Evolutionary conservation across 2,888 invertebrate genomes (phyloP).

Genomic region (Hypsopygia costalis): DNA sequence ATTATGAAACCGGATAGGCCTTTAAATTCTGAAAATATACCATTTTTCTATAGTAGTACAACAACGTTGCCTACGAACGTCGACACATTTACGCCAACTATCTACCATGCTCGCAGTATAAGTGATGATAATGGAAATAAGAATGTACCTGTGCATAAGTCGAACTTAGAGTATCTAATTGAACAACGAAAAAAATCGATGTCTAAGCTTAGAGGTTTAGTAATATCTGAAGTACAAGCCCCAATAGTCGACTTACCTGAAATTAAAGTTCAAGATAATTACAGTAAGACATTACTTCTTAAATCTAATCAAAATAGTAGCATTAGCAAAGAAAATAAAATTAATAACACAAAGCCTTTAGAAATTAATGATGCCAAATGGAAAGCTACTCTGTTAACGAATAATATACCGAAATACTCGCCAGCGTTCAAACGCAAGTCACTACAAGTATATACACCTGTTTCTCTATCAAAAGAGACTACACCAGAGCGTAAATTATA

Average conservation of each 20-base stretch:
- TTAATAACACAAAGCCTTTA: slow-evolving; percentile 44
- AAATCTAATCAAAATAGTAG: slow-evolving; percentile 52
- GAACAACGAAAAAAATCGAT: slow-evolving; percentile 91
- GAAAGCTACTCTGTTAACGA: slow-evolving; percentile 63
- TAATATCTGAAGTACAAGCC: slow-evolving; percentile 88
- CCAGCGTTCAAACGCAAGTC: slow-evolving; percentile 90
- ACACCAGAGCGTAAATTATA: slow-evolving; percentile 66
- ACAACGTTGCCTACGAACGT: slow-evolving; percentile 52
- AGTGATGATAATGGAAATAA: slow-evolving; percentile 66
- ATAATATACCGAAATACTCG: slow-evolving; percentile 88
- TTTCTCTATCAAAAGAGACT: slow-evolving; percentile 66
- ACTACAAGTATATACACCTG: slow-evolving; percentile 82
- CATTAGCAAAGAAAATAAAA: slow-evolving; percentile 43
- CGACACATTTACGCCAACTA: slow-evolving; percentile 48
- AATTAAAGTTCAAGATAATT: slow-evolving; percentile 87
- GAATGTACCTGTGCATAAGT: slow-evolving; percentile 73
- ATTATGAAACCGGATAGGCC: slow-evolving; percentile 32
- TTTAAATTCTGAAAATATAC: slow-evolving; percentile 47
- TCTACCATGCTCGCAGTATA: slow-evolving; percentile 63
- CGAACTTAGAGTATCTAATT: slow-evolving; percentile 86
- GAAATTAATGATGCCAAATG: slow-evolving; percentile 62
- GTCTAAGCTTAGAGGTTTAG: slow-evolving; percentile 92
- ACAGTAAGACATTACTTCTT: slow-evolving; percentile 65
- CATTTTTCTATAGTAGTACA: slow-evolving; percentile 70
- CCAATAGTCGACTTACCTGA: slow-evolving; percentile 89